phyloP scores from a whole-genome alignment of 1,140 invertebrate species.

The Papilio xuthus region DNA sequence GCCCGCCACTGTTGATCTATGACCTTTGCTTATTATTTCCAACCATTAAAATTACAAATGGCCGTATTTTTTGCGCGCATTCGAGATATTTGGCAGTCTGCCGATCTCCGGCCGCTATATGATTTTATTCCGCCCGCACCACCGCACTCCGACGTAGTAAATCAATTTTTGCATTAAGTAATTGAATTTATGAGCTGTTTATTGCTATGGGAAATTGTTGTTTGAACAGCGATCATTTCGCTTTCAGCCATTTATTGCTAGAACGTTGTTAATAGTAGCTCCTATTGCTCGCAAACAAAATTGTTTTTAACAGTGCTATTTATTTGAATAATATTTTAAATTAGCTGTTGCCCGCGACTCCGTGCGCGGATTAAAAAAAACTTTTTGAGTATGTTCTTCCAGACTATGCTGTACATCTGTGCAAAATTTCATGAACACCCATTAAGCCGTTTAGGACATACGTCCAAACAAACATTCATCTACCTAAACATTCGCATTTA shows the following conservation, averaged over 20 bases:
- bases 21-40: constrained; percentile 60
- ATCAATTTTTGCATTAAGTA: constrained; percentile 64
- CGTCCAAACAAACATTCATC: too few species aligned
- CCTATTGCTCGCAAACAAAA: not conserved
- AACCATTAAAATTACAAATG: constrained; percentile 62
- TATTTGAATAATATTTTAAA: not conserved
- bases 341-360: too few species aligned
- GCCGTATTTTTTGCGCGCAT: constrained; percentile 51
- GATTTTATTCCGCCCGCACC: constrained; percentile 52
- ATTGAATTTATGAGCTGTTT: constrained; percentile 63
- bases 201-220: constrained; percentile 56
- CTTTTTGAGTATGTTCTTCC: too few species aligned
- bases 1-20: constrained; percentile 51
- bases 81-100: constrained; percentile 52
- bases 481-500: too few species aligned
- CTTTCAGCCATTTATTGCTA: constrained; percentile 38
- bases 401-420: too few species aligned
- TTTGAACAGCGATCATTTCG: constrained; percentile 55
- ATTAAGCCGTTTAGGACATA: too few species aligned
- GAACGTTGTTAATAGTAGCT: not conserved
- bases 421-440: too few species aligned
- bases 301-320: not conserved
- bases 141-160: constrained; percentile 47
- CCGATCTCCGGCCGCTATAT: constrained; percentile 49
- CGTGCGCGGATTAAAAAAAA: too few species aligned